A percentile compares a stretch with the other conserved stretches of the same genome.
Evolutionary conservation across 2,888 invertebrate genomes (phyloP).

Genomic region (Leptopilina drosophilae): DNA sequence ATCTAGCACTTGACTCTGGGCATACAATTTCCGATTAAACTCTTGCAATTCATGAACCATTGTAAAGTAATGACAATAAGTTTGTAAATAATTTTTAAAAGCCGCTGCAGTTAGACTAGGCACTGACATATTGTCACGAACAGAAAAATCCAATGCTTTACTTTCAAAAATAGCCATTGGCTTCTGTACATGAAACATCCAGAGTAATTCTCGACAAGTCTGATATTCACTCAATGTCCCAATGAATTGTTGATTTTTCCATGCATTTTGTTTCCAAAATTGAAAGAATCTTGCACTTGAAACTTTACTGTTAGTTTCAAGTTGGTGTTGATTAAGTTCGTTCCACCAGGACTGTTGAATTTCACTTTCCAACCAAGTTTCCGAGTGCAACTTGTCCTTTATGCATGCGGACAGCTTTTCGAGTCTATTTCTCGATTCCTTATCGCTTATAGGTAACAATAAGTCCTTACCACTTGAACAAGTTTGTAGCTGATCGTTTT

Average conservation of each 20-base stretch:
- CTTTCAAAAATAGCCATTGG: conserved; percentile 68
- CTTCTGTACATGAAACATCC: conserved; percentile 72
- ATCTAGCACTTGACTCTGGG: conserved; percentile 43
- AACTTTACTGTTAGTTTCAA: conserved; percentile 68
- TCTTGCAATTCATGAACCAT: conserved; percentile 73
- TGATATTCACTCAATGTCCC: conserved; percentile 72
- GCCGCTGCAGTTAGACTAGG: conserved; percentile 71
- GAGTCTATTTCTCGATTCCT: conserved; percentile 42
- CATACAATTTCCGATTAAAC: conserved; percentile 72
- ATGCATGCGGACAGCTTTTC: conserved; percentile 58
- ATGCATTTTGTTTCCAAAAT: conserved; percentile 69
- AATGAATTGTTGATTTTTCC: conserved; percentile 56
- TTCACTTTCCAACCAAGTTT: conserved; percentile 69
- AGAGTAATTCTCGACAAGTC: conserved; percentile 71
- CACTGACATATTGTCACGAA: conserved; percentile 68
- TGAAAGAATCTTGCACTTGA: conserved; percentile 75
- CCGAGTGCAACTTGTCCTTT: conserved; percentile 64
- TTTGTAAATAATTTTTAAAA: conserved; percentile 67
- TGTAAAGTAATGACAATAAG: conserved; percentile 67
- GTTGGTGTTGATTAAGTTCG: conserved; percentile 67
- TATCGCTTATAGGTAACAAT: background rate
- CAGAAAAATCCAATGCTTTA: conserved; percentile 58
- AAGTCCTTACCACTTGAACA: conserved; percentile 5
- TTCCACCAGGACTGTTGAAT: conserved; percentile 78
- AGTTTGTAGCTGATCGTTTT: conserved; percentile 33